These are phyloP conservation scores for Piprites chloris DNA, from an alignment of 2,113 vertebrate genomes.

Conservation along the genomic window DNA sequence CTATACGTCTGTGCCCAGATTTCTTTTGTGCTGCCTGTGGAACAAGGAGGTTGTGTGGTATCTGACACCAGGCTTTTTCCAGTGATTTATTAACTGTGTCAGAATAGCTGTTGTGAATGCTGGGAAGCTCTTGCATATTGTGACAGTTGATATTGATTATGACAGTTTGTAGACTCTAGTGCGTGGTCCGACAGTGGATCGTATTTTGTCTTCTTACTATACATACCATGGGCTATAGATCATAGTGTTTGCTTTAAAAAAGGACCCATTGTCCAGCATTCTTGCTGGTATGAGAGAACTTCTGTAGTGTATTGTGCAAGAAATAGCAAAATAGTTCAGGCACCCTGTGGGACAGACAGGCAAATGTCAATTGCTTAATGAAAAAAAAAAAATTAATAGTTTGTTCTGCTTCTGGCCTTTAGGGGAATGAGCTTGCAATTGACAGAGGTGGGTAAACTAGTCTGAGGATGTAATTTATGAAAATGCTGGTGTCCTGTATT, in stretches of 20 bases:
- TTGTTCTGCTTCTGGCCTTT: slow-evolving; percentile 4
- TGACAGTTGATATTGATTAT: slow-evolving; percentile 74
- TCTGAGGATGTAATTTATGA: not conserved
- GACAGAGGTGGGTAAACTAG: not conserved
- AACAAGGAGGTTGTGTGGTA: slow-evolving; percentile 59
- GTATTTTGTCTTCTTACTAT: slow-evolving; percentile 59
- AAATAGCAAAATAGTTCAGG: slow-evolving; percentile 36
- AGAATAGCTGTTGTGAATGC: slow-evolving; percentile 63
- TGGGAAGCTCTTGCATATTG: slow-evolving; percentile 59
- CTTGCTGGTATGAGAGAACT: slow-evolving; percentile 2
- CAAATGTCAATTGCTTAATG: slow-evolving; percentile 26
- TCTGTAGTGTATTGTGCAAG: slow-evolving; percentile 23
- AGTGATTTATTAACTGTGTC: slow-evolving; percentile 73
- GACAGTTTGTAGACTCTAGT: slow-evolving; percentile 60
- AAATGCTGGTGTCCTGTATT: not conserved
- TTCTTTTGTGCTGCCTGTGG: slow-evolving; percentile 47
- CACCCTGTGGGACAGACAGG: slow-evolving; percentile 14
- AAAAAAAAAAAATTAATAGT: not conserved
- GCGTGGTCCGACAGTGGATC: slow-evolving; percentile 42
- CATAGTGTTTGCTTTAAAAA: slow-evolving; percentile 49
- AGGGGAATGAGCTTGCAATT: not conserved
- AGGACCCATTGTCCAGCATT: slow-evolving; percentile 32
- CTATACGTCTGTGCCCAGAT: not conserved
- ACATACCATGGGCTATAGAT: slow-evolving; percentile 54
- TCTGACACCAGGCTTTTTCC: slow-evolving; percentile 48